phyloP scores from a whole-genome alignment of 2,888 invertebrate genomes.

The Torymus aiolomorphi region DNA sequence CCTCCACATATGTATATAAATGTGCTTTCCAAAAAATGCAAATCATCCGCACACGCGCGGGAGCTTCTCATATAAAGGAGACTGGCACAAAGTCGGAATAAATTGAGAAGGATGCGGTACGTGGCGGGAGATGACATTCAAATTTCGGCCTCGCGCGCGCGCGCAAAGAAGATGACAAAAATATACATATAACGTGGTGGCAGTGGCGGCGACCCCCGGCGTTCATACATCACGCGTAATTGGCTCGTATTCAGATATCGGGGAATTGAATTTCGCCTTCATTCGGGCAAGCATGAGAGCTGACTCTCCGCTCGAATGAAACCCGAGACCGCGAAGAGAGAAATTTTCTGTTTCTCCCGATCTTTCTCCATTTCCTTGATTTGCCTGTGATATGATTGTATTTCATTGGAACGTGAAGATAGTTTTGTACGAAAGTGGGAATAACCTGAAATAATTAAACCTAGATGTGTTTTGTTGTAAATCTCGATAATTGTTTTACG shows the following conservation, averaged over 20 bases:
- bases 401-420: too few relatives aligned
- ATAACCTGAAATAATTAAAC: too few relatives aligned
- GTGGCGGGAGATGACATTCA: slow-evolving; percentile 70
- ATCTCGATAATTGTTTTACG: too few relatives aligned
- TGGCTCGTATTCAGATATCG: slow-evolving; percentile 72
- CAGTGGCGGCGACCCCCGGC: slow-evolving; percentile 19
- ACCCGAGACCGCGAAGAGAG: slow-evolving; percentile 36
- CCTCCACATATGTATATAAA: slow-evolving; percentile 30
- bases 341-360: slow-evolving; percentile 53
- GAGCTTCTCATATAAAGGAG: slow-evolving; percentile 1
- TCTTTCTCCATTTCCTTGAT: slow-evolving; percentile 41
- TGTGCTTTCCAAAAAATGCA: slow-evolving; percentile 66
- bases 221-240: slow-evolving; percentile 68
- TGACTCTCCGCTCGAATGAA: slow-evolving; percentile 32
- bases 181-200: slow-evolving; percentile 65
- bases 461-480: too few relatives aligned
- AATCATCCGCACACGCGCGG: slow-evolving; percentile 68
- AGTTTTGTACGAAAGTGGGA: too few relatives aligned
- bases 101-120: slow-evolving; percentile 68
- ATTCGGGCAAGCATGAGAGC: slow-evolving; percentile 55
- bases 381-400: too few relatives aligned
- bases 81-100: slow-evolving; percentile 64
- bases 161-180: slow-evolving; percentile 70
- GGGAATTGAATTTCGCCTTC: slow-evolving; percentile 70
- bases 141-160: slow-evolving; percentile 63